Percentiles rank a stretch among this genome's conserved stretches.
phyloP scores from a whole-genome alignment of 2,113 vertebrate genomes.

The western clawed frog (Xenopus tropicalis) region UCB_Xtro_10.0 CM004449.2:93581001-93581500 shows the following conservation, averaged over 20 bases:
- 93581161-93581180: conserved; percentile 16
- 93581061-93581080: conserved; percentile 29
- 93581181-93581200: conserved; percentile 24
- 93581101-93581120: conserved; percentile 27
- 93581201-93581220: conserved; percentile 22
- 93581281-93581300: no score
- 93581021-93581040: conserved; percentile 32
- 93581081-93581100: conserved; percentile 25
- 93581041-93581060: conserved; percentile 16
- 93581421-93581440: no score
- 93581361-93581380: not conserved
- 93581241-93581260: not conserved
- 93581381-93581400: not conserved
- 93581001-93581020: conserved; percentile 33
- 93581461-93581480: no score
- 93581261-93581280: no score
- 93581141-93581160: conserved; percentile 21
- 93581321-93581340: no score
- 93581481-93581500: no score
- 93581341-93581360: no score
- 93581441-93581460: no score
- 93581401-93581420: no score
- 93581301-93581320: no score
- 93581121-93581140: conserved; percentile 23
- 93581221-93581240: conserved; percentile 3